phyloP scores from a whole-genome alignment of 2,113 vertebrate species.

The Melanocharis versteri region DNA sequence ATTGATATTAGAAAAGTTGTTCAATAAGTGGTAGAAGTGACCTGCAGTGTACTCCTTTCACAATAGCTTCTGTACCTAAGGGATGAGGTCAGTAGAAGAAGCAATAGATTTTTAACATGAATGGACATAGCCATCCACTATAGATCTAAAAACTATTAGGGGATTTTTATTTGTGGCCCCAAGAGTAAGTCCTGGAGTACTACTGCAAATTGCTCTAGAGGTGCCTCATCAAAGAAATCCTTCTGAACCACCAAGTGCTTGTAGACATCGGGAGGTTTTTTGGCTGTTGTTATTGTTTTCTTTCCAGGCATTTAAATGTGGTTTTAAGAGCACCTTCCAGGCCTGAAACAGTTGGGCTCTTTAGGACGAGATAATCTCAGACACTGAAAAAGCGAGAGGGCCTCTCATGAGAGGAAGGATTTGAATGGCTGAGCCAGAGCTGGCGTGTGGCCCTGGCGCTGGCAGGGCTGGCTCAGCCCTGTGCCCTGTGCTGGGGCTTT shows the following conservation, averaged over 20 bases:
- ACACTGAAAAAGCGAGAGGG: rapidly evolving
- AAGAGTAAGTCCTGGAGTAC: background rate
- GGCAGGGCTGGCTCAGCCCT: background rate
- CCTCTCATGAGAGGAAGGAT: background rate
- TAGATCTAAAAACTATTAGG: background rate
- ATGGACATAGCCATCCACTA: background rate
- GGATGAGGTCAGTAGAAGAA: background rate
- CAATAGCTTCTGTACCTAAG: background rate
- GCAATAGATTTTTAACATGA: background rate
- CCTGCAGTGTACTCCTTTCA: background rate
- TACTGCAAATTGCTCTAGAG: background rate
- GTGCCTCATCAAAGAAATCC: background rate
- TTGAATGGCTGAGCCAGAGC: background rate
- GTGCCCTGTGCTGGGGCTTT: rapidly evolving
- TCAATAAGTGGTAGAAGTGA: background rate
- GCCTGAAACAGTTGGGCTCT: background rate
- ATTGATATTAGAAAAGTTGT: background rate
- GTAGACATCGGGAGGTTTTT: background rate
- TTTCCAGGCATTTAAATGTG: background rate
- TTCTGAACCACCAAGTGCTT: background rate
- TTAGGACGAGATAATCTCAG: background rate
- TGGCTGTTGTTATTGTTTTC: background rate
- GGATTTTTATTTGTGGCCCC: background rate
- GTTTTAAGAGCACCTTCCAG: background rate
- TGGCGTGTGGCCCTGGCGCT: background rate